Conservation (phyloP, 2,888 invertebrate species). For the Neoitamus cyanurus region DNA sequence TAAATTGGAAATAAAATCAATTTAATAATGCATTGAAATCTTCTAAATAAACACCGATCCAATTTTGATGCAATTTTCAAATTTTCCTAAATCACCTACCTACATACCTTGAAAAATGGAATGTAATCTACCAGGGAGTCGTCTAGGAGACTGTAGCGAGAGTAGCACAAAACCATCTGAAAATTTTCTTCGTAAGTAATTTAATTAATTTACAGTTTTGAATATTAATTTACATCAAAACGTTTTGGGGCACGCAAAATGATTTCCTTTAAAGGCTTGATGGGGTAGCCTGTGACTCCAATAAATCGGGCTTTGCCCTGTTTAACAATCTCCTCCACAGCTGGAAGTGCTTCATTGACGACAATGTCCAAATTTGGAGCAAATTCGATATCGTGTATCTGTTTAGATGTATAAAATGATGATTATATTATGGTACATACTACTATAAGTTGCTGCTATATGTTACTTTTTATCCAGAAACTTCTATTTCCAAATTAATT, state of each 20-base stretch:
- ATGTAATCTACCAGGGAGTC: conserved; percentile 78
- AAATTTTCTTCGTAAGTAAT: conserved; percentile 22
- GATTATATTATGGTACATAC: background rate
- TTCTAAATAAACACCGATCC: background rate
- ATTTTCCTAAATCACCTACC: too few relatives aligned
- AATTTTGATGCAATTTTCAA: background rate
- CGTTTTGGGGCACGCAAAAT: conserved; percentile 71
- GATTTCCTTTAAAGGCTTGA: conserved; percentile 79
- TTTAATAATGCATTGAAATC: background rate
- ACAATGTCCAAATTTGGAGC: conserved; percentile 80
- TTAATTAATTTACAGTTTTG: too few relatives aligned
- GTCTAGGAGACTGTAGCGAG: conserved; percentile 84
- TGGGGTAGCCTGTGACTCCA: conserved; percentile 88
- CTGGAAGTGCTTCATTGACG: conserved; percentile 87
- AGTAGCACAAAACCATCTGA: conserved; percentile 73
- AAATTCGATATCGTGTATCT: conserved; percentile 96
- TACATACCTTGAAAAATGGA: conserved; percentile 73
- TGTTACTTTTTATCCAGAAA: too few relatives aligned
- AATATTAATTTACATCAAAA: conserved; percentile 59
- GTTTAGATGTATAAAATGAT: conserved; percentile 28
- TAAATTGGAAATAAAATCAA: background rate
- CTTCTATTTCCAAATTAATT: too few relatives aligned
- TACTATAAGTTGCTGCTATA: too few relatives aligned
- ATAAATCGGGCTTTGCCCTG: conserved; percentile 81
- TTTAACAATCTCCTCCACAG: conserved; percentile 78